A percentile compares a stretch with the other conserved stretches of the same genome.
phyloP scores from a whole-genome alignment of 2,797 vertebrate species.

The Allochrocebus solatus region DNA sequence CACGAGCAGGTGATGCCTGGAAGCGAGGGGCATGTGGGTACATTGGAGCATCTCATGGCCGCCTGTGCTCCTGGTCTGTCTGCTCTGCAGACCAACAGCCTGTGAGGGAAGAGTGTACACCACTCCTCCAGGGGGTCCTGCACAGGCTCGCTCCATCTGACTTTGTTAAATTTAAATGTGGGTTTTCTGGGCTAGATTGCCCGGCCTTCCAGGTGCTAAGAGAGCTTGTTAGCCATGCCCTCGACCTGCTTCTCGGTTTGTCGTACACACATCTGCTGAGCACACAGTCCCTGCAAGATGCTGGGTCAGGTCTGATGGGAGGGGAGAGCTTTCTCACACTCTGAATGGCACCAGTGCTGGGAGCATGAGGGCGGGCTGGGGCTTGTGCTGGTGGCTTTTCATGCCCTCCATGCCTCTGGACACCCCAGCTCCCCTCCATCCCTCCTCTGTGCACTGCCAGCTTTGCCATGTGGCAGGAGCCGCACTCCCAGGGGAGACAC shows the following conservation, averaged over 20 bases:
- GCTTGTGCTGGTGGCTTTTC: neutral
- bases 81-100: neutral
- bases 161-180: neutral
- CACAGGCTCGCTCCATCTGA: neutral
- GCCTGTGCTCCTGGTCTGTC: neutral
- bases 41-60: rapidly evolving
- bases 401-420: rapidly evolving
- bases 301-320: rapidly evolving
- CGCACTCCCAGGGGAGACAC: rapidly evolving
- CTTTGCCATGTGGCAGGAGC: neutral
- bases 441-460: rapidly evolving
- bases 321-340: rapidly evolving
- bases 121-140: neutral
- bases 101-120: neutral
- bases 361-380: rapidly evolving
- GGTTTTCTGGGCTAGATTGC: rapidly evolving
- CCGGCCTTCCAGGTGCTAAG: neutral
- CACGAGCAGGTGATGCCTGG: rapidly evolving
- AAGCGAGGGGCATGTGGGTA: rapidly evolving
- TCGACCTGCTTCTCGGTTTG: rapidly evolving
- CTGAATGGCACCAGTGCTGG: neutral
- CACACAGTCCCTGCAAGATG: rapidly evolving
- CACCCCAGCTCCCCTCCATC: rapidly evolving
- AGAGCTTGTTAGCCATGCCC: rapidly evolving
- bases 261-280: rapidly evolving